Base-by-base conservation (phyloP, 2,888 invertebrate genomes). In the Lamellibrachia columna region DNA sequence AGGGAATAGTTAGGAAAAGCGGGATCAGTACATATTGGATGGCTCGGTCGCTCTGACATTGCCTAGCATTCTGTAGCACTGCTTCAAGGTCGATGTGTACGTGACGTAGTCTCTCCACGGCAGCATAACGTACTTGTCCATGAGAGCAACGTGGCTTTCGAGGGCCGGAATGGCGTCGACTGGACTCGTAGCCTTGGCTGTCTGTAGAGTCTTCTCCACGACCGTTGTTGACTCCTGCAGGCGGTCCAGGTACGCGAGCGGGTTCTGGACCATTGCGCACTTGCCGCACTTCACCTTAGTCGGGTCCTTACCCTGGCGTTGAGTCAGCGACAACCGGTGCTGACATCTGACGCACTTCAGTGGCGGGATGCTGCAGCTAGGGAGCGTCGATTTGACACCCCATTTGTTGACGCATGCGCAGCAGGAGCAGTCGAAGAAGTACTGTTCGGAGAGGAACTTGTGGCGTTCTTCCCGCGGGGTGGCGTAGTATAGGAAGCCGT, bases 361-460 rank as follows among this genome's bases (percentile, higher is more conserved):
- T 7, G 95, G 93, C 9, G 96, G 96, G 15, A 93, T 92, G 7
- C 95, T 95, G 75, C 93, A 93, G 75, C 75, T 22, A 22, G 95
- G 95, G 11, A 93, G 93, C 22, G 91, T 91, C 53, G 53, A 91
- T 75, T 93, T 93, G 28, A 95, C 94, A 1, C 95, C 95, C 95
- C 96, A 96, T 93, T 96, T 95, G 22, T 95, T 94, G 22, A 93
- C 91, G 96, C 99, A 99, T 90, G 98, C 97, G 7, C 96, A 95
- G 96, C 99, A 99, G 92, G 97, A 95, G 96, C 99, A 99, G 0
- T 97, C 96, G 96, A 99, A 99, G 96, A 97, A 97, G 96, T 98
- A 99, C 95, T 98, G 98, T 52, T 97, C 97, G 92, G 97, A 96
- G 60, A 99, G 97, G 3, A 97, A 96, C 52, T 97, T 96, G 93